Percentiles rank a stretch among this genome's conserved stretches.
Conservation (phyloP, 2,888 invertebrate genomes). For the Rambutsinella grinnellia region DNA sequence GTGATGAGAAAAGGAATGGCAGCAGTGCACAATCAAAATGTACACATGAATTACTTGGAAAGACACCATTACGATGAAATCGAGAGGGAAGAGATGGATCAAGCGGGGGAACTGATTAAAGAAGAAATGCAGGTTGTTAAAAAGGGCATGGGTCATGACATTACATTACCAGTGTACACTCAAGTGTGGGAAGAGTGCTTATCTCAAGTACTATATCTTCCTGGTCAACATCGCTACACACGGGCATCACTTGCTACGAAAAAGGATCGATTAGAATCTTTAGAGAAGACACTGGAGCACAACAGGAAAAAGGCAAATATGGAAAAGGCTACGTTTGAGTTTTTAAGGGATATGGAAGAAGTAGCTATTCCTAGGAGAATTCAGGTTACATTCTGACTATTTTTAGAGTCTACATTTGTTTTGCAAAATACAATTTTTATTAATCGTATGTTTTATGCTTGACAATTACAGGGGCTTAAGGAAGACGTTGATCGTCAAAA, state of each 20-base stretch:
- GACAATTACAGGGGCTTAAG: constrained; percentile 78
- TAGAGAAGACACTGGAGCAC: constrained; percentile 91
- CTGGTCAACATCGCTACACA: constrained; percentile 92
- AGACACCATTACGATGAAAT: constrained; percentile 87
- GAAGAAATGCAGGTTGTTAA: constrained; percentile 92
- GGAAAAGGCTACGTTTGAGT: constrained; percentile 91
- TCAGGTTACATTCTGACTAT: constrained; percentile 73
- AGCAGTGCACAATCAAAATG: constrained; percentile 71
- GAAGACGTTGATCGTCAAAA: constrained; percentile 94
- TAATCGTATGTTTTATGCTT: constrained; percentile 13
- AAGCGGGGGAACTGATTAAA: constrained; percentile 77
- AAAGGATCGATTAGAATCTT: constrained; percentile 94
- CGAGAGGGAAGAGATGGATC: constrained; percentile 76
- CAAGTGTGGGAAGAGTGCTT: constrained; percentile 99
- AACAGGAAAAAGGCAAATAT: constrained; percentile 92
- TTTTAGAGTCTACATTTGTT: neutral
- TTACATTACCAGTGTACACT: constrained; percentile 90
- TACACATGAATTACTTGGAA: constrained; percentile 86
- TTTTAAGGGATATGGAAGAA: constrained; percentile 89
- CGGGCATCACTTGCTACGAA: constrained; percentile 95
- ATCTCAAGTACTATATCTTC: constrained; percentile 90
- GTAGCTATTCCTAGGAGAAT: constrained; percentile 91
- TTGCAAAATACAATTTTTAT: neutral
- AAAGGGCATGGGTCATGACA: constrained; percentile 94
- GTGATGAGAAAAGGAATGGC: constrained; percentile 58